Percentiles rank a stretch among this genome's conserved stretches.
Conservation (phyloP, 2,797 vertebrate species). For the Neopelma chrysocephalum region DNA sequence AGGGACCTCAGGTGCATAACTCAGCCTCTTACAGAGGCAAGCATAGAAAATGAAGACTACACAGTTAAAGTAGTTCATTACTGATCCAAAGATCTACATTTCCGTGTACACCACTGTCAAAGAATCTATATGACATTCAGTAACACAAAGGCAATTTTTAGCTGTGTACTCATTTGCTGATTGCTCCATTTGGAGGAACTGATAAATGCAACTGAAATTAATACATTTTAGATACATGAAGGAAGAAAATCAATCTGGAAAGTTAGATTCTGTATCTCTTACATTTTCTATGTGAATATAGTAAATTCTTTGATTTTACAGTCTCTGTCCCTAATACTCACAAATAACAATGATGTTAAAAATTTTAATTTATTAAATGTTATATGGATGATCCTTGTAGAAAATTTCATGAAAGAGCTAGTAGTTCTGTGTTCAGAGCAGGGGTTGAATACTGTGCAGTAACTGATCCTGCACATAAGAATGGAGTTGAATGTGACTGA, state of each 20-base stretch:
- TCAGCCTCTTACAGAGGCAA: background rate
- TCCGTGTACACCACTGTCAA: background rate
- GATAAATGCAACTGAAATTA: background rate
- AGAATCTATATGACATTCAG: background rate
- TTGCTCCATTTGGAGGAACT: background rate
- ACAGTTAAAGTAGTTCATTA: background rate
- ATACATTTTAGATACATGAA: background rate
- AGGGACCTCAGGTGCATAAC: background rate
- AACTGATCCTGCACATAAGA: background rate
- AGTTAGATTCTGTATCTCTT: background rate
- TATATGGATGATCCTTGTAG: background rate
- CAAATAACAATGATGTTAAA: background rate
- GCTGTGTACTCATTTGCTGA: background rate
- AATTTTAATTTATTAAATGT: background rate
- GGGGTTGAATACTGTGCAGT: background rate
- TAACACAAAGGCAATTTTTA: background rate
- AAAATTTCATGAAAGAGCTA: background rate
- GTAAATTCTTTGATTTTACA: background rate
- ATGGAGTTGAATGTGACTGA: background rate
- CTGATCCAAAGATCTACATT: background rate
- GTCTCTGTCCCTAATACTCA: background rate
- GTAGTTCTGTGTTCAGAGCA: background rate
- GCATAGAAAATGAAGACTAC: background rate
- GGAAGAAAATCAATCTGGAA: background rate
- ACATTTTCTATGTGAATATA: background rate